phyloP scores from a whole-genome alignment of 2,113 vertebrate species.

The Osmerus eperlanus region DNA sequence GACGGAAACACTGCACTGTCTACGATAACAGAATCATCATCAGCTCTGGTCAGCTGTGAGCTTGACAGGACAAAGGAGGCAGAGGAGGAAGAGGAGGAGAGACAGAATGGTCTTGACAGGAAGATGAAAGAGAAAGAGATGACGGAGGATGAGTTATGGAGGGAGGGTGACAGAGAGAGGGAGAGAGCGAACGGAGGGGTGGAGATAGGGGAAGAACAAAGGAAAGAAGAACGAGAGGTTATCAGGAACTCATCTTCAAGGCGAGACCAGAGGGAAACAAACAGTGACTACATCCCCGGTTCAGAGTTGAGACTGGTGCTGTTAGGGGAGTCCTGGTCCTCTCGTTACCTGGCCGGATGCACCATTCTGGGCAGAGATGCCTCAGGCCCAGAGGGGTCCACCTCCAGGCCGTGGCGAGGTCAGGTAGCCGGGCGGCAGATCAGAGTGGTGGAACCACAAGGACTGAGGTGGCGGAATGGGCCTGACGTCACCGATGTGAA shows the following conservation, averaged over 20 bases:
- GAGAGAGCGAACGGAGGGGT: not conserved
- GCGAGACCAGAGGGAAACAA: not conserved
- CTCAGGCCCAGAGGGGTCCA: not conserved
- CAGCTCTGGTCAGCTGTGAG: slow-evolving; percentile 32
- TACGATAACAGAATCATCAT: not conserved
- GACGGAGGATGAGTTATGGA: not conserved
- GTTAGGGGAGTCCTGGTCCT: slow-evolving; percentile 65
- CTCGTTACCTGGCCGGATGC: slow-evolving; percentile 36
- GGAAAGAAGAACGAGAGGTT: not conserved
- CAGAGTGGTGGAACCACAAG: slow-evolving; percentile 42
- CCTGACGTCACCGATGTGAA: not conserved
- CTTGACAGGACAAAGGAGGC: slow-evolving; percentile 24
- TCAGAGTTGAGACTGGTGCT: slow-evolving; percentile 59
- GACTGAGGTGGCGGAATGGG: slow-evolving; percentile 62
- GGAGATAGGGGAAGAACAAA: not conserved
- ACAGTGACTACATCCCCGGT: not conserved
- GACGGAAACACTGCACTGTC: not conserved
- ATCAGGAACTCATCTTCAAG: not conserved
- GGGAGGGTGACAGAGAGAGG: not conserved
- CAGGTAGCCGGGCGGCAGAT: slow-evolving; percentile 45
- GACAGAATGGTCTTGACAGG: slow-evolving; percentile 10
- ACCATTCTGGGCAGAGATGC: slow-evolving; percentile 50
- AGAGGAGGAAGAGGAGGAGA: not conserved
- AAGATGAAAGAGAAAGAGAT: not conserved
- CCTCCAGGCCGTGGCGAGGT: slow-evolving; percentile 52